Conservation (phyloP, 2,113 vertebrate genomes). For the Epinephelus cyanopodus region DNA sequence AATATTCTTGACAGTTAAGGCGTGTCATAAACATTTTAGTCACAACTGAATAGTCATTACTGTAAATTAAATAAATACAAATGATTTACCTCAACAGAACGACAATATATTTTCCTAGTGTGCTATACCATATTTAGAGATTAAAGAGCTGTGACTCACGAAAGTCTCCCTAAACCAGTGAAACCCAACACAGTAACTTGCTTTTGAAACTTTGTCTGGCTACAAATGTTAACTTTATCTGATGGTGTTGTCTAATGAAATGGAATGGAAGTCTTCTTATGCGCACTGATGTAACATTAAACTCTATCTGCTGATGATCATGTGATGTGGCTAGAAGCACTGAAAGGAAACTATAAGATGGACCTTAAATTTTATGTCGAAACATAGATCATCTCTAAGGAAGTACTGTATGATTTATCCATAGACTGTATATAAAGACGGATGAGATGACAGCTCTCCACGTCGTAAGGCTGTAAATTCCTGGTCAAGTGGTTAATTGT, state of each 20-base stretch:
- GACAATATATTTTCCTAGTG: background rate
- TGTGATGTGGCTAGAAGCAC: background rate
- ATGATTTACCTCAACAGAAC: background rate
- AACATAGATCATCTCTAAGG: background rate
- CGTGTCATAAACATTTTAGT: background rate
- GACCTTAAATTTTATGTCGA: background rate
- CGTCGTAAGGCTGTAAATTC: too few relatives aligned
- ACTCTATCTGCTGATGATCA: background rate
- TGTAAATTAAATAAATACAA: background rate
- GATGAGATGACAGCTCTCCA: too few relatives aligned
- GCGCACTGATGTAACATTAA: background rate
- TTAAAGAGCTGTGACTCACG: conserved; percentile 1
- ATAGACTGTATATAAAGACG: too few relatives aligned
- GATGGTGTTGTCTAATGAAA: conserved; percentile 1
- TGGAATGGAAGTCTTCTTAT: background rate
- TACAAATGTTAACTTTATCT: background rate
- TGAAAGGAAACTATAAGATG: background rate
- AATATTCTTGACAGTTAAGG: background rate
- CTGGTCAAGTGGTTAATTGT: too few relatives aligned
- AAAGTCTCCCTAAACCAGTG: background rate
- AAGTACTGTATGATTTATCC: background rate
- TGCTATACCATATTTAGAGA: background rate
- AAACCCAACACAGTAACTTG: background rate
- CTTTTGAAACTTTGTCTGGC: background rate
- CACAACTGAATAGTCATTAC: background rate